Evolutionary conservation across 92 coral and sea anemone species (phyloP), one percentile per base, ranked within the genome.

Genomic region (Porites lobata): DNA sequence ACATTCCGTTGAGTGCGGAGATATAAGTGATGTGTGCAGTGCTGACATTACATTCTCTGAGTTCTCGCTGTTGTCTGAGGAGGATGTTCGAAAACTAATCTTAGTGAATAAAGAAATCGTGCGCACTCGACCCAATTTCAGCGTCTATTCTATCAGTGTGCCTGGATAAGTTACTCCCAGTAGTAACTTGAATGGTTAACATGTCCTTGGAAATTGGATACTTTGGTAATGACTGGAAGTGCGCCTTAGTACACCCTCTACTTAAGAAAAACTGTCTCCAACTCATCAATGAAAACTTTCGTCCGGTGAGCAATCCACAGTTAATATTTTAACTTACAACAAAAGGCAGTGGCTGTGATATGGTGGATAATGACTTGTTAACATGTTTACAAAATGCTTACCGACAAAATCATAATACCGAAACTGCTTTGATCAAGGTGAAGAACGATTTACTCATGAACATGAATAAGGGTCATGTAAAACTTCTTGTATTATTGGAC

Each of bases 121-220:
- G 88, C 58, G 69, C 88, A 11, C 88, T 84, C 18, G 88, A 84
- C 88, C 80, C 61, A n/a, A 62, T 86, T 9, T 84, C 61, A 9
- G 59, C 90, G 63, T 56, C 57, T 76, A 12, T 78, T 4, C 54
- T 65, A 54, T 77, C 69, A 32, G 29, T 47, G 65, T 22, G 78
- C 73, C 61, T 86, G 7, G 90, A 86, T 32, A 84, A 77, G 83
- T 72, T 86, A 77, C 84, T 86, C 69, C 84, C 83, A n/a, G 78
- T 86, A 56, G 65, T 76, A 56, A 77, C 84, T 18, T 67, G 66
- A 63, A 77, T 77, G 84, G 61, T 86, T 17, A 77, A 86, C 50
- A 26, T 86, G 47, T 77, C 84, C 4, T 56, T 78, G 77, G 69
- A 78, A 78, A 66, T 79, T 14, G 85, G 74, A 24, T 38, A 19